Evolutionary conservation across 2,113 vertebrate genomes (phyloP).

Genomic region (Clarias gariepinus): DNA sequence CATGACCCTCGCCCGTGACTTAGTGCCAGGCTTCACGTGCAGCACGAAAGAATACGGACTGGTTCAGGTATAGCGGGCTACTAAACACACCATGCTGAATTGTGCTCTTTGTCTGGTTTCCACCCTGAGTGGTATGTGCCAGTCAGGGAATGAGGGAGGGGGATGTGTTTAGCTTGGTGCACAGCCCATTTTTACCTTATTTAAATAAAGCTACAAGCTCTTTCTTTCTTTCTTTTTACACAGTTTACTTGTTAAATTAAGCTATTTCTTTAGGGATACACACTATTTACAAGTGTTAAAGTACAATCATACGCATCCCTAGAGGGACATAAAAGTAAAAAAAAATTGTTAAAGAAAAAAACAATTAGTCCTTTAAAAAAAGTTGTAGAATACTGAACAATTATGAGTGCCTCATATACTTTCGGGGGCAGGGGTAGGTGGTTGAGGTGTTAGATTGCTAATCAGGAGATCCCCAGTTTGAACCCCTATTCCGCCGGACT

Average conservation of each 20-base stretch:
- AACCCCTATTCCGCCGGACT: no score
- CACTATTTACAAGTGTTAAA: neutral
- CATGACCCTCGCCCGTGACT: slow-evolving; percentile 32
- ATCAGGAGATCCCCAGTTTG: no score
- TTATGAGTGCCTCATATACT: no score
- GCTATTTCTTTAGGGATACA: neutral
- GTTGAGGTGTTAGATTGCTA: no score
- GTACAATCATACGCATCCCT: no score
- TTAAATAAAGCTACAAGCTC: slow-evolving; percentile 39
- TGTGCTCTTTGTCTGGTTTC: slow-evolving; percentile 70
- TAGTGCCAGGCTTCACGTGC: slow-evolving; percentile 49
- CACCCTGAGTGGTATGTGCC: slow-evolving; percentile 59
- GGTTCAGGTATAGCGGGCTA: slow-evolving; percentile 57
- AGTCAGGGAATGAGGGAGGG: slow-evolving; percentile 59
- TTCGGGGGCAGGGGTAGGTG: no score
- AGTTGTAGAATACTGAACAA: no score
- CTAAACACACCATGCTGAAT: slow-evolving; percentile 67
- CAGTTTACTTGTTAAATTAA: neutral
- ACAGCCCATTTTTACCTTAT: slow-evolving; percentile 59
- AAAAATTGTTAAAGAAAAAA: no score
- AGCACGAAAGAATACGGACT: slow-evolving; percentile 55
- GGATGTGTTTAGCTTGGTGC: slow-evolving; percentile 70
- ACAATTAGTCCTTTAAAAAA: no score
- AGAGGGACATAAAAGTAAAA: no score
- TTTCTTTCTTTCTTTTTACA: neutral